Base-by-base conservation (phyloP, 2,113 vertebrate genomes). In the Grus americana region DNA sequence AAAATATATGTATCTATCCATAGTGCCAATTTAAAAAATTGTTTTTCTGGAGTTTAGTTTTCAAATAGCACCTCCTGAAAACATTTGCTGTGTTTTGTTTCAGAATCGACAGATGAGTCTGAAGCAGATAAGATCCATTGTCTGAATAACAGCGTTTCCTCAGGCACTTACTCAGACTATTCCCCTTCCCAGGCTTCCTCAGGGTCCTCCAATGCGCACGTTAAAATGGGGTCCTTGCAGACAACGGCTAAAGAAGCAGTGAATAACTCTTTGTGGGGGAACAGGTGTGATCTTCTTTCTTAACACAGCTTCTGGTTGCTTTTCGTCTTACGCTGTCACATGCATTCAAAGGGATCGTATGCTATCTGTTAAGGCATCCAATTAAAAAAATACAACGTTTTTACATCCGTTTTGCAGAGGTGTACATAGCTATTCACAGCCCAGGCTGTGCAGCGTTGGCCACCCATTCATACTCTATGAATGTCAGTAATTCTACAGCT, bases 131-230 rank as follows among this genome's bases (percentile, higher is more conserved):
- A 99, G 98, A 98, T 99, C 97, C 99, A 99, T 96, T 99, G 99
- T 98, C 98, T 99, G 98, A 99, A 99, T 98, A 99, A 99, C 98
- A 99, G 99, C 92, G 99, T 99, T 96, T 99, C 99, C 97, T 99
- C 99, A 67, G 99, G 99, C 97, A 99, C 99, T 96, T 99, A 99
- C 98, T 99, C 99, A 47, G 99, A 99, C 98, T 99, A 99, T 98
- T 99, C 99, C 59, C 99, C 99, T 92, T 99, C 99, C 42, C 99
- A 99, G 97, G 99, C 99, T 95, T 99, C 99, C 97, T 99, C 99
- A 16, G 99, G 98, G 78, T 99, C 99, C 97, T 99, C 99, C 97
- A 99, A 99, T 95, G 98, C 98, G 5, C 98, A 99, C 11, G 98
- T 98, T 94, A 99, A 99, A 98, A 98, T 98, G 96, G 98, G 98